Evolutionary conservation across 92 coral and sea anemone genomes (phyloP).

Genomic region (Heteractis magnifica): DNA sequence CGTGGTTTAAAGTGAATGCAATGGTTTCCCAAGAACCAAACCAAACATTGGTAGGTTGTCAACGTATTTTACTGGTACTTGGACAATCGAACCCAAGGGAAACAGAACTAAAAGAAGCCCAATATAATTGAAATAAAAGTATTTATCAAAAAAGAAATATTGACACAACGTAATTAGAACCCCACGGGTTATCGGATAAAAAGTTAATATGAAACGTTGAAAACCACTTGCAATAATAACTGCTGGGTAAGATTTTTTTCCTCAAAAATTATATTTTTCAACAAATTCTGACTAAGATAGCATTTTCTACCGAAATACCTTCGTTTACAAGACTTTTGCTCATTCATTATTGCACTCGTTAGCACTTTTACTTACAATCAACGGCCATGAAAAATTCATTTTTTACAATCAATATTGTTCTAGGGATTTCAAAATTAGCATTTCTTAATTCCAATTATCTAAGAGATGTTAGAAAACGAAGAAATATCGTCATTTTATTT

Average conservation of each 20-base stretch:
- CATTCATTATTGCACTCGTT: neutral
- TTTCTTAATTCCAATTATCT: neutral
- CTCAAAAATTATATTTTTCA: neutral
- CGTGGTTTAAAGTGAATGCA: neutral
- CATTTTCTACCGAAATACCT: neutral
- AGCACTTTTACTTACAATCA: neutral
- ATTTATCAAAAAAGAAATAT: neutral
- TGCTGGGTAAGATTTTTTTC: neutral
- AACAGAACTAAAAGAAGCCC: neutral
- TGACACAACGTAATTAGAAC: neutral
- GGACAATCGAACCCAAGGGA: neutral
- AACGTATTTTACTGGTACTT: neutral
- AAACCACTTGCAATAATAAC: neutral
- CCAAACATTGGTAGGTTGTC: neutral
- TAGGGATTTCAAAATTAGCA: neutral
- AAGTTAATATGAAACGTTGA: neutral
- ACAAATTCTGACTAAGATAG: neutral
- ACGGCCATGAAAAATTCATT: neutral
- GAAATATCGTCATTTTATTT: neutral
- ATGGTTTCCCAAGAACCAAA: neutral
- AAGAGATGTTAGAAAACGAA: neutral
- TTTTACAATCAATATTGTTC: neutral
- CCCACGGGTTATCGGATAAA: neutral
- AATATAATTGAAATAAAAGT: neutral
- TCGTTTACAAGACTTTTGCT: neutral